phyloP scores from a whole-genome alignment of 2,888 invertebrate genomes.

The Sepiola atlantica region DNA sequence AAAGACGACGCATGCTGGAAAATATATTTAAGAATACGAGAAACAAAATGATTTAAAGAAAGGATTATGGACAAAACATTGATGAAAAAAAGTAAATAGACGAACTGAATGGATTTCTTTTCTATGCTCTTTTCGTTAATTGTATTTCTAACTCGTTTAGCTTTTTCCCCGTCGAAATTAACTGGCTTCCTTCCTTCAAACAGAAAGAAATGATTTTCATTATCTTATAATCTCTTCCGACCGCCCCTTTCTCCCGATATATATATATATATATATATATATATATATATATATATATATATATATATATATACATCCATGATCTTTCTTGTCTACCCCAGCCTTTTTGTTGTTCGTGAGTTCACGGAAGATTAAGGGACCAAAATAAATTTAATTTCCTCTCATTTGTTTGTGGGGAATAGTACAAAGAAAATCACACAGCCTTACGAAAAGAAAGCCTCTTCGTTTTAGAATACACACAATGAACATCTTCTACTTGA shows the following conservation, averaged over 20 bases:
- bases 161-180: neutral
- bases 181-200: neutral
- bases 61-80: neutral
- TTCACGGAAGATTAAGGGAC: neutral
- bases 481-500: too few species aligned
- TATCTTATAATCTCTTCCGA: too few species aligned
- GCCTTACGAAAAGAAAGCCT: too few species aligned
- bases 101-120: neutral
- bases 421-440: neutral
- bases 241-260: too few species aligned
- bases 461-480: too few species aligned
- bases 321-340: neutral
- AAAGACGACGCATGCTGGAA: neutral
- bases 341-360: neutral
- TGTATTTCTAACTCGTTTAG: neutral
- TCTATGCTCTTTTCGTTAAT: neutral
- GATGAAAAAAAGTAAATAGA: neutral
- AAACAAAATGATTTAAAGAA: neutral
- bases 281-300: too few species aligned
- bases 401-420: neutral
- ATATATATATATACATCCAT: too few species aligned
- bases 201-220: neutral
- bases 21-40: neutral
- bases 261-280: too few species aligned
- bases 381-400: neutral